Evolutionary conservation across 2,888 invertebrate genomes (phyloP).

Genomic region (Pediacus dermestoides): DNA sequence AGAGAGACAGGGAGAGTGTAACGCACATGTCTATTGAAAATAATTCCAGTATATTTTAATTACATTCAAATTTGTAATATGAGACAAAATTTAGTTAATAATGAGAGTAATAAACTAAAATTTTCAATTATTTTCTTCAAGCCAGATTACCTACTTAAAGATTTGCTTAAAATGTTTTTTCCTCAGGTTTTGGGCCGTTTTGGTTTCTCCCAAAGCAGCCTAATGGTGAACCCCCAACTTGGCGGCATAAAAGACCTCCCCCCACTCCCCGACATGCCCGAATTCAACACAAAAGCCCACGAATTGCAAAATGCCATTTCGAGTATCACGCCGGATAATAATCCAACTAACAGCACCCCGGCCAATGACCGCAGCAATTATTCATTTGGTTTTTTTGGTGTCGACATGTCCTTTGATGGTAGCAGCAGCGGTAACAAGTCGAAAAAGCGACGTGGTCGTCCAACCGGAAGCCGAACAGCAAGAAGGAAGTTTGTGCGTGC

Average conservation of each 20-base stretch:
- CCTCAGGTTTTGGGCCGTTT: constrained; percentile 47
- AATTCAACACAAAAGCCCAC: constrained; percentile 20
- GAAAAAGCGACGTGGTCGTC: constrained; percentile 33
- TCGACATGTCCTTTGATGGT: constrained; percentile 20
- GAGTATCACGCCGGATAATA: constrained; percentile 26
- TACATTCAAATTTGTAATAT: too few relatives aligned
- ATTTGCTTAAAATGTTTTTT: background rate
- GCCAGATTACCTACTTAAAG: too few relatives aligned
- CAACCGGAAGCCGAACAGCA: constrained; percentile 34
- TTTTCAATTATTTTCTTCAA: too few relatives aligned
- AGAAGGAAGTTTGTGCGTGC: constrained; percentile 20
- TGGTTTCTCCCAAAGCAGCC: constrained; percentile 43
- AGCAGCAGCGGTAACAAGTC: constrained; percentile 15
- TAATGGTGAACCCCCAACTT: constrained; percentile 51
- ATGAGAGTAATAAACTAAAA: too few relatives aligned
- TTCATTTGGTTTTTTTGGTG: constrained; percentile 9
- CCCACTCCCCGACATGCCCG: constrained; percentile 19
- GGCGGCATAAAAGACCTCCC: constrained; percentile 40
- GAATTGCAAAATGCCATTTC: constrained; percentile 36
- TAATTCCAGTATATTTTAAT: too few relatives aligned
- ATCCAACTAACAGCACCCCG: constrained; percentile 1
- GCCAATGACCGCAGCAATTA: background rate
- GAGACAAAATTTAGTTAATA: too few relatives aligned
- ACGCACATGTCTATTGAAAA: too few relatives aligned
- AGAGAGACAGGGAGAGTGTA: too few relatives aligned